phyloP scores from a whole-genome alignment of 2,797 vertebrate genomes.

The Thalassophryne amazonica region DNA sequence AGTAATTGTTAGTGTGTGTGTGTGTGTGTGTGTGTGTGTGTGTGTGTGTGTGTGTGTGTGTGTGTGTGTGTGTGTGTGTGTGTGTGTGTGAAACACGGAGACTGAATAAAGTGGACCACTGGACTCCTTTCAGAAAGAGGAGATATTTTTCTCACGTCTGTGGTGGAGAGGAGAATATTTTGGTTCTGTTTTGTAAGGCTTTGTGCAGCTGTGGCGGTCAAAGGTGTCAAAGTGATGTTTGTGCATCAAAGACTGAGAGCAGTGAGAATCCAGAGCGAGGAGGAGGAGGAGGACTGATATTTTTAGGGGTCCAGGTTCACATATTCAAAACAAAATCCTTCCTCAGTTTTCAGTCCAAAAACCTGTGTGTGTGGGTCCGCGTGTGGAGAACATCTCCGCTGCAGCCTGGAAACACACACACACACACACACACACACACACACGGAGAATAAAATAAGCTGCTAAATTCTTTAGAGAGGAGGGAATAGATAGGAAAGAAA shows the following conservation, averaged over 20 bases:
- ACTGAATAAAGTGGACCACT: too few species aligned
- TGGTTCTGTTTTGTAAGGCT: neutral
- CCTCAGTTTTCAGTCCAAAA: neutral
- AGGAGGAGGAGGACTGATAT: slow-evolving; percentile 9
- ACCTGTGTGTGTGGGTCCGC: too few species aligned
- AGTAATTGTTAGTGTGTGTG: too few species aligned
- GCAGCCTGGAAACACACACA: too few species aligned
- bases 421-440: too few species aligned
- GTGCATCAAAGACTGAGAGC: slow-evolving; percentile 11
- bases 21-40: too few species aligned
- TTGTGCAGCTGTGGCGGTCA: too few species aligned
- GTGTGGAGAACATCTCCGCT: too few species aligned
- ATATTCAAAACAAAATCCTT: slow-evolving; percentile 18
- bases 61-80: too few species aligned
- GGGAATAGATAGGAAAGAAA: slow-evolving; percentile 5
- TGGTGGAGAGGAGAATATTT: too few species aligned
- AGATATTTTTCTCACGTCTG: neutral
- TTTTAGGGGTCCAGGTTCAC: slow-evolving; percentile 18
- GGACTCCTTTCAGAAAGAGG: neutral
- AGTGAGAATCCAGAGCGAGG: slow-evolving; percentile 17
- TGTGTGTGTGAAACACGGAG: too few species aligned
- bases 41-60: too few species aligned
- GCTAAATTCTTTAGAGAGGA: slow-evolving; percentile 22
- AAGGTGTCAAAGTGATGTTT: neutral
- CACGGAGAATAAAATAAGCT: slow-evolving; percentile 39